Conservation (phyloP, 1,140 invertebrate species). For the Drosophila punjabiensis region DNA sequence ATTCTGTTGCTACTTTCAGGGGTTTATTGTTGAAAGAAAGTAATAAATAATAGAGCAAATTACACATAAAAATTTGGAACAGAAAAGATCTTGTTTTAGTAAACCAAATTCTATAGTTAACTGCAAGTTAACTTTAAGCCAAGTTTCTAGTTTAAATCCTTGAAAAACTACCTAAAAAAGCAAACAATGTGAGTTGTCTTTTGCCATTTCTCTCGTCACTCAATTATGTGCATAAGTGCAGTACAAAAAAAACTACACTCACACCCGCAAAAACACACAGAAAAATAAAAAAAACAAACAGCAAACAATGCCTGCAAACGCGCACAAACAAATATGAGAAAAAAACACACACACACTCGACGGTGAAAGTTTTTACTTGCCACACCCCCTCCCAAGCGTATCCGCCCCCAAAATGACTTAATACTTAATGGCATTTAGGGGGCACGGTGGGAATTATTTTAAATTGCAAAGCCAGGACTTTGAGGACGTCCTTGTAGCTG, state of each 20-base stretch:
- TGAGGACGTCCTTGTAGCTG: conserved; percentile 40
- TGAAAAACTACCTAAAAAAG: background rate
- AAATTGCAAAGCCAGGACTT: conserved; percentile 66
- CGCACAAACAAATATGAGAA: conserved; percentile 25
- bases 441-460: conserved; percentile 75
- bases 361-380: conserved; percentile 49
- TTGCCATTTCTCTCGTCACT: conserved; percentile 27
- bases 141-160: background rate
- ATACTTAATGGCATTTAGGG: conserved; percentile 79
- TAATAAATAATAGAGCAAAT: background rate
- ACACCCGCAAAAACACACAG: background rate
- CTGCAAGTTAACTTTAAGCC: background rate
- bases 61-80: background rate
- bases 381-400: conserved; percentile 16
- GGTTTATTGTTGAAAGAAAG: background rate
- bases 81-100: background rate
- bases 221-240: conserved; percentile 80
- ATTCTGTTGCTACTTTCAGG: background rate
- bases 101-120: background rate
- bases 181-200: conserved; percentile 20
- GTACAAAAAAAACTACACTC: conserved; percentile 18
- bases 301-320: conserved; percentile 50
- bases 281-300: conserved; percentile 33
- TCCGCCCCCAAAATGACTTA: conserved; percentile 65
- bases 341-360: conserved; percentile 18